Conservation (phyloP, 2,113 vertebrate species). For the Tragulus kanchil region DNA sequence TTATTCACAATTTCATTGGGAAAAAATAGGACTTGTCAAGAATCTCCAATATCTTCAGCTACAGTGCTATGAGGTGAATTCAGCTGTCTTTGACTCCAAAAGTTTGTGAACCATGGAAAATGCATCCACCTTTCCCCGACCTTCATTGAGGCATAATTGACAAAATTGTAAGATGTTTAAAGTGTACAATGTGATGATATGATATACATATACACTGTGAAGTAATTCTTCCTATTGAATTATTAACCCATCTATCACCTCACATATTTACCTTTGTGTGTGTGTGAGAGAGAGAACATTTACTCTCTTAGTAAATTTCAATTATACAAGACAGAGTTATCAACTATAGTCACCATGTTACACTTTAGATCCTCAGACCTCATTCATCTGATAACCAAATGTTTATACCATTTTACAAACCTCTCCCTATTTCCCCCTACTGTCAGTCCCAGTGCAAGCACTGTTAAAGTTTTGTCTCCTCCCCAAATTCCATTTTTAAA, state of each 20-base stretch:
- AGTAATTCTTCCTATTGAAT: background rate
- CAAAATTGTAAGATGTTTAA: background rate
- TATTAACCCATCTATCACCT: background rate
- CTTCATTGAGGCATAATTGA: background rate
- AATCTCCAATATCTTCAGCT: background rate
- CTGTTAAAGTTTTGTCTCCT: background rate
- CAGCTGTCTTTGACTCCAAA: background rate
- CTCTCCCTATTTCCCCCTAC: background rate
- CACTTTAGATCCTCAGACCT: background rate
- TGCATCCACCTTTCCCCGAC: background rate
- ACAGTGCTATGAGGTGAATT: background rate
- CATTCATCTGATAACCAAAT: background rate
- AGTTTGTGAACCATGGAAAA: background rate
- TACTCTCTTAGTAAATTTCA: background rate
- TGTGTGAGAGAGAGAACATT: background rate
- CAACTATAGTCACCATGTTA: background rate
- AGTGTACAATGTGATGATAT: background rate
- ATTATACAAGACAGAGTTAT: background rate
- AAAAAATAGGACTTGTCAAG: background rate
- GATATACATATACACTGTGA: background rate
- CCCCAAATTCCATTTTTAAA: background rate
- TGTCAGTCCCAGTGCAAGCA: background rate
- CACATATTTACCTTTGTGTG: background rate
- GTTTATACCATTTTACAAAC: background rate
- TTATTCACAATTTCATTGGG: background rate